Percentiles rank a stretch among this genome's conserved stretches.
phyloP scores from a whole-genome alignment of 1,140 invertebrate species.

The Ganaspis sp. region DNA sequence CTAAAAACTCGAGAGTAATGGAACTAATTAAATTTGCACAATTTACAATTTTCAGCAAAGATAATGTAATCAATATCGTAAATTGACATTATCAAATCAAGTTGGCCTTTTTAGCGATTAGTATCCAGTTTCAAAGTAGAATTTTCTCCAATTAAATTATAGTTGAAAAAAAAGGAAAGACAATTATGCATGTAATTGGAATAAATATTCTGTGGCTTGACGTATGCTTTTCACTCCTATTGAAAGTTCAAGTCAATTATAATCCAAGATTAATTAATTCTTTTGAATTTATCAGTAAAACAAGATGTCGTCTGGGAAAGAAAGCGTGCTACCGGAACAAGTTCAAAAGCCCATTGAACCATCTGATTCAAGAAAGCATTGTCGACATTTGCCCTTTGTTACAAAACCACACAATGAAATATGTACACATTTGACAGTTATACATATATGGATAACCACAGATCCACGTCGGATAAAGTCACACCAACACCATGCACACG shows the following conservation, averaged over 20 bases:
- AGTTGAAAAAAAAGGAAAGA: background rate
- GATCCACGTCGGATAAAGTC: background rate
- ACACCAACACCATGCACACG: background rate
- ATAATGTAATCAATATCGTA: too few species aligned
- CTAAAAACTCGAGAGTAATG: too few species aligned
- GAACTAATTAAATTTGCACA: too few species aligned
- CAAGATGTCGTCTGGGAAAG: background rate
- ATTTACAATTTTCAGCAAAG: too few species aligned
- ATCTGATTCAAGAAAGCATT: constrained; percentile 16
- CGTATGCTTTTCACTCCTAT: constrained; percentile 4
- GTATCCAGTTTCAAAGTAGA: background rate
- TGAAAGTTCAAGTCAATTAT: constrained; percentile 10
- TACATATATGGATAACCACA: background rate
- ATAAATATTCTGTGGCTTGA: background rate
- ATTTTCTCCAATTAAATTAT: constrained; percentile 12
- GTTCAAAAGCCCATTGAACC: background rate
- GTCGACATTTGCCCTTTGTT: constrained; percentile 24
- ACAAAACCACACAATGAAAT: background rate
- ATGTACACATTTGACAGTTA: background rate
- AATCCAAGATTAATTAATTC: background rate
- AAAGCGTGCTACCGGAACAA: background rate
- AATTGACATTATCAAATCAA: background rate
- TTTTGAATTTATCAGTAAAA: constrained; percentile 1
- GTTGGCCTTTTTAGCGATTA: background rate
- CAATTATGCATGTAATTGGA: background rate